Evolutionary conservation across 2,113 vertebrate species (phyloP).

Genomic region (Cephalophus harveyi): DNA sequence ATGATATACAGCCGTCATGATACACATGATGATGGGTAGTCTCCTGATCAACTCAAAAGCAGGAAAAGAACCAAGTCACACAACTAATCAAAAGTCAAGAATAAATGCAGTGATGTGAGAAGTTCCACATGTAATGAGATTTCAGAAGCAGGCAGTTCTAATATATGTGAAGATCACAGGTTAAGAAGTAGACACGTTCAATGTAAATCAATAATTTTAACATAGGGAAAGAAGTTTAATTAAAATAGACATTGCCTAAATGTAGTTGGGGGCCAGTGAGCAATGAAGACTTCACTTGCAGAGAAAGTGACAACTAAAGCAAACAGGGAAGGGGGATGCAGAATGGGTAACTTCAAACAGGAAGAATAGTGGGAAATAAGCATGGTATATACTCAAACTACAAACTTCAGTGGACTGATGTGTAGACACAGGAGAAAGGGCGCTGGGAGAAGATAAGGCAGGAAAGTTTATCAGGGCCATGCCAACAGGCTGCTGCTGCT

Average conservation of each 20-base stretch:
- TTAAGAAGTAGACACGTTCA: not conserved
- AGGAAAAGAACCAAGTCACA: not conserved
- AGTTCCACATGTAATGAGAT: not conserved
- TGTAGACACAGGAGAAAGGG: too few relatives aligned
- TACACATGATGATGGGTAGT: not conserved
- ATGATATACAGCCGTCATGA: accelerated
- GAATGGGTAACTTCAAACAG: not conserved
- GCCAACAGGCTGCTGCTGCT: not conserved
- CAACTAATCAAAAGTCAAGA: not conserved
- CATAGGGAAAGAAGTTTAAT: not conserved
- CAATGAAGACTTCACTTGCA: not conserved
- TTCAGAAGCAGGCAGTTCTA: not conserved
- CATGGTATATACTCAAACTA: accelerated
- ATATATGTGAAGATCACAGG: not conserved
- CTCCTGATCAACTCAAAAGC: not conserved
- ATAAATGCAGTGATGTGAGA: not conserved
- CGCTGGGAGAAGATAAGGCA: not conserved
- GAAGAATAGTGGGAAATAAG: not conserved
- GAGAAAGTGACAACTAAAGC: not conserved
- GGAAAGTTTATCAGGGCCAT: not conserved
- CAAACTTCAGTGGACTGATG: not conserved
- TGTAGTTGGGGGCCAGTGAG: not conserved
- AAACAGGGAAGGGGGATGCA: not conserved
- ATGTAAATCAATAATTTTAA: not conserved
- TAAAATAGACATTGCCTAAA: not conserved